Base-by-base conservation (phyloP, 30 jellyfish, hydroid and myxozoan species). In the Clytia hemisphaerica region DNA sequence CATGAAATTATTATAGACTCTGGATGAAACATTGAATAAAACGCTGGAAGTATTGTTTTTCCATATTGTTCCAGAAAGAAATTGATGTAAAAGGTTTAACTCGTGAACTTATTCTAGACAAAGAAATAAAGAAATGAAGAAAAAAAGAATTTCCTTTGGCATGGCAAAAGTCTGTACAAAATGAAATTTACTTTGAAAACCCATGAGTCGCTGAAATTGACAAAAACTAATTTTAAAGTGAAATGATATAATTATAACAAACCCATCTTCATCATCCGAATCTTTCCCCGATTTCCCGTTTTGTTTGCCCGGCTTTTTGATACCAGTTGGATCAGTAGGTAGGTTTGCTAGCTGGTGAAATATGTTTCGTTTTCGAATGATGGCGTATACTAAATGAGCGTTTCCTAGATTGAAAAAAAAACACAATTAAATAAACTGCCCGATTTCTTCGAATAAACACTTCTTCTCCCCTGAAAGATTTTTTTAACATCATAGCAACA, bases 381-480 rank as follows among this genome's bases (percentile, higher is more conserved):
- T 78, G 26, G 97, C 97, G 46, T 88, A 88, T 12, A 88, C 97
- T 5, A 88, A 67, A 40, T 88, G 97, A 28, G 97, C 94, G 46
- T 88, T 88, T 1, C 97, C 97, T 88, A 60, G 0, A 57, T 25
- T 12, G 34, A 1, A 57, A 67, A 1, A 7, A 35, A 26, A 3
- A 46, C 72, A 40, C 65, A 31, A 36, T 19, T 42, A 12, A 42
- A 9, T 42, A 42, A 42, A n/a, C n/a, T 42, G n/a, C 53, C n/a
- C n/a, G n/a, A n/a, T n/a, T n/a, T n/a, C n/a, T n/a, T n/a, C n/a
- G n/a, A n/a, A n/a, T n/a, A n/a, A n/a, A n/a, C n/a, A n/a, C n/a
- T n/a, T n/a, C n/a, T n/a, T n/a, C n/a, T n/a, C n/a, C n/a, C n/a
- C n/a, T n/a, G n/a, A n/a, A n/a, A n/a, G n/a, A n/a, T n/a, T n/a